Conservation (phyloP, 2,888 invertebrate genomes). For the Nowickia ferox region DNA sequence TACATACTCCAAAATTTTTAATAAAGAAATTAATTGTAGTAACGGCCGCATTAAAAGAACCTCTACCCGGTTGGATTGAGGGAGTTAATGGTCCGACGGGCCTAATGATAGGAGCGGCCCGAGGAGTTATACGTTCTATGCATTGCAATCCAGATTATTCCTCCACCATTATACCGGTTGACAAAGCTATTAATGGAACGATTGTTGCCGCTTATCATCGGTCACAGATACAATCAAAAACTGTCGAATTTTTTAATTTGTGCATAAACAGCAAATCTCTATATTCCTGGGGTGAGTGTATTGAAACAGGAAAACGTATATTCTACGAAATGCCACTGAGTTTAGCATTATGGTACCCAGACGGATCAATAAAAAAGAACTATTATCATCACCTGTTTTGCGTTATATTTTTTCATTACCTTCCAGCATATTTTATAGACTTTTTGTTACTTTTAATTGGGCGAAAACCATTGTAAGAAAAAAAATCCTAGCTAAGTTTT, state of each 20-base stretch:
- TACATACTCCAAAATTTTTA: not conserved
- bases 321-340: constrained; percentile 89
- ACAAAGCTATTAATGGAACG: constrained; percentile 90
- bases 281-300: constrained; percentile 92
- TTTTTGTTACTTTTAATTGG: constrained; percentile 87
- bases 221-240: constrained; percentile 79
- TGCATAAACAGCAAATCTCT: constrained; percentile 91
- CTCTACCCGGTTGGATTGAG: constrained; percentile 94
- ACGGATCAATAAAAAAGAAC: constrained; percentile 89
- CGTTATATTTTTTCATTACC: constrained; percentile 88
- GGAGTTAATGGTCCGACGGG: constrained; percentile 96
- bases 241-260: constrained; percentile 85
- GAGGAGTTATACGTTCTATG: constrained; percentile 93
- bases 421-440: constrained; percentile 92
- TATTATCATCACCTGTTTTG: constrained; percentile 87
- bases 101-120: constrained; percentile 90
- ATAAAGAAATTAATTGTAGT: constrained; percentile 84
- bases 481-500: not conserved
- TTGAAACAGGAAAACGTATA: constrained; percentile 87
- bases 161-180: constrained; percentile 91
- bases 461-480: constrained; percentile 90
- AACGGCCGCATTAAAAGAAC: constrained; percentile 90
- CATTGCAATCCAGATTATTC: constrained; percentile 86
- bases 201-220: constrained; percentile 89
- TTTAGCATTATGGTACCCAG: constrained; percentile 91